Evolutionary conservation across 2,113 vertebrate species (phyloP).

Genomic region (Phycodurus eques): DNA sequence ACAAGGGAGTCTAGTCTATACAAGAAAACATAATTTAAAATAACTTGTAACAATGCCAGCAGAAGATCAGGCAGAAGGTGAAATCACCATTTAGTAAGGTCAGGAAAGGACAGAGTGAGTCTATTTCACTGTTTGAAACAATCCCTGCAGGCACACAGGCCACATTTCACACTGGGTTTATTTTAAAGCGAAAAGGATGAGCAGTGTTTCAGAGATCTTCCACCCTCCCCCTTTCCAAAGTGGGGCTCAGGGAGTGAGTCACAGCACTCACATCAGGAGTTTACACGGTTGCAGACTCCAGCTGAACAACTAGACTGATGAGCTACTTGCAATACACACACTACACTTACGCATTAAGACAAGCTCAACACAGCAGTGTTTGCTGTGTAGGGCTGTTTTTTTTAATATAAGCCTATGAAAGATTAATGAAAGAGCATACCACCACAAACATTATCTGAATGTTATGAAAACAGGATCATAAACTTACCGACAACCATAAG

Average conservation of each 20-base stretch:
- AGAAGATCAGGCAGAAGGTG: slow-evolving; percentile 14
- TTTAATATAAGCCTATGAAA: background rate
- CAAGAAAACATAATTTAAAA: background rate
- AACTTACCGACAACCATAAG: slow-evolving; percentile 98
- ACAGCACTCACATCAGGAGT: slow-evolving; percentile 41
- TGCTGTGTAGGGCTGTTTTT: background rate
- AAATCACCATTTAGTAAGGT: slow-evolving; percentile 20
- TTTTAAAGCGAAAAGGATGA: slow-evolving; percentile 71
- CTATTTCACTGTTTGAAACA: slow-evolving; percentile 43
- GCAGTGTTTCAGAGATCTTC: slow-evolving; percentile 33
- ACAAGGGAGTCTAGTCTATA: background rate
- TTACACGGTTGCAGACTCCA: slow-evolving; percentile 31
- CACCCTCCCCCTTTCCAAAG: slow-evolving; percentile 43
- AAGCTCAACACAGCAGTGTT: background rate
- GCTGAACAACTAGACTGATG: slow-evolving; percentile 43
- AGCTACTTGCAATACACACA: background rate
- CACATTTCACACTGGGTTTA: slow-evolving; percentile 68
- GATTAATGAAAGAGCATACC: background rate
- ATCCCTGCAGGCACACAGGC: slow-evolving; percentile 42
- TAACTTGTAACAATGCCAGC: slow-evolving; percentile 5
- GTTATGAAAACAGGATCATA: background rate
- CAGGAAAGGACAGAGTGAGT: slow-evolving; percentile 20
- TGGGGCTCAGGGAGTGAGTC: slow-evolving; percentile 32
- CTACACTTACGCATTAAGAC: background rate
- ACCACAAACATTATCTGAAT: background rate